phyloP scores from a whole-genome alignment of 2,888 invertebrate genomes.

The Colostygia pectinataria region DNA sequence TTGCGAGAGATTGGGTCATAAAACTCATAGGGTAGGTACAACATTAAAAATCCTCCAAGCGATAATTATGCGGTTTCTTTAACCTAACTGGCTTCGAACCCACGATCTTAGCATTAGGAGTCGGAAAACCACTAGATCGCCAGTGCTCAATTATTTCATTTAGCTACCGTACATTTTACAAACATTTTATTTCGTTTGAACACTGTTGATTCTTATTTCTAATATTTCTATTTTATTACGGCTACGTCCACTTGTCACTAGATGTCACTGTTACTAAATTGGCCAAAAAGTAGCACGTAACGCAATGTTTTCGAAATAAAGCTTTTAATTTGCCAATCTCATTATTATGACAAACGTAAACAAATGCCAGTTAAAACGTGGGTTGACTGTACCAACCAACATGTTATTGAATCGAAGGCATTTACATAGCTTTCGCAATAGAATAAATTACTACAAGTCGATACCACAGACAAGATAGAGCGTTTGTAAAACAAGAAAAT shows the following conservation, averaged over 20 bases:
- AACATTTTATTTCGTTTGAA: no score
- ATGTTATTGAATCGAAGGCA: conserved; percentile 57
- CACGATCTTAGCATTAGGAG: no score
- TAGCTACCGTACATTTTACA: no score
- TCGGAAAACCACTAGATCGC: no score
- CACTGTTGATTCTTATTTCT: no score
- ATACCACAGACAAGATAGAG: conserved; percentile 39
- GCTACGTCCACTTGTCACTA: conserved; percentile 45
- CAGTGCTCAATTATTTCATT: no score
- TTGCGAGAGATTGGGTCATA: no score
- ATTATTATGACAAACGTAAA: conserved; percentile 54
- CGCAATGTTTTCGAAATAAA: conserved; percentile 41
- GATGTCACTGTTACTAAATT: conserved; percentile 50
- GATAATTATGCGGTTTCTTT: no score
- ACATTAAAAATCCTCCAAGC: no score
- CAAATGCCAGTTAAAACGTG: conserved; percentile 51
- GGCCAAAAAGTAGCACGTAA: conserved; percentile 38
- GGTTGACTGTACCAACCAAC: conserved; percentile 45
- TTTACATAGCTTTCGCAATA: conserved; percentile 59
- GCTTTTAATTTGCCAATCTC: conserved; percentile 45
- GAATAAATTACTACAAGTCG: conserved; percentile 24
- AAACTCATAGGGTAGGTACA: no score
- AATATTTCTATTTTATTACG: conserved; percentile 8
- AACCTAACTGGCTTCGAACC: no score
- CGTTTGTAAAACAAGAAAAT: conserved; percentile 23